Base-by-base conservation (phyloP, 2,888 invertebrate genomes). In the Cotesia congregata region DNA sequence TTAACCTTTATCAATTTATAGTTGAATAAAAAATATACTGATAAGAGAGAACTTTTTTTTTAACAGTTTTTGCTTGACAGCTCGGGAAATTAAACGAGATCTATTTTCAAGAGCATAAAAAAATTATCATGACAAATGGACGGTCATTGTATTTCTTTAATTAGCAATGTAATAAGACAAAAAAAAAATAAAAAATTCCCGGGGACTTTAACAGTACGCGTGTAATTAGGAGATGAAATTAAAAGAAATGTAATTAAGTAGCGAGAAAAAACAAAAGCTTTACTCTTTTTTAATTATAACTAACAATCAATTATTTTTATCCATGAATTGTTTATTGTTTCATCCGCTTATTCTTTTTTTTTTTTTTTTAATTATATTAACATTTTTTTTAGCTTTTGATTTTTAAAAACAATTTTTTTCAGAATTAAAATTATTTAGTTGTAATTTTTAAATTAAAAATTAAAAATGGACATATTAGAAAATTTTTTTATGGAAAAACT, bases 1-100 rank as follows among this genome's bases (percentile, higher is more conserved):
- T 41, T 72, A 38, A 62, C 39, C 64, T 62, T 17, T 39, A 62
- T 72, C 64, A 50, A 50, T 50, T 12, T 50, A 50, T 50, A 50
- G 6, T 50, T 7, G 9, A 4, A 50, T 20, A 50, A 41, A 41
- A 50, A 50, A 50, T 50, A 50, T 6, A 50, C 2, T 30, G 30
- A 30, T 30, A 30, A 30, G 30, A 30, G 30, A 30, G 30, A 30
- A 30, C 3, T 20, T 1, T 30, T 20, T 20, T 30, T 30, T 30
- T 30, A 30, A 30, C 41, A 50, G 0, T 50, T 50, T 7, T 9
- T 50, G 12, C 50, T 50, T 50, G 50, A 4, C 50, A 50, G 12
- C 50, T 50, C 50, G 50, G 12, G 9, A 6, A 50, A 50, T 12
- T 50, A 50, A 50, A 50, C 30, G 3, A 30, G 30, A 30, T 30